Conservation (phyloP, 1,140 invertebrate species). For the Euura lappo region DNA sequence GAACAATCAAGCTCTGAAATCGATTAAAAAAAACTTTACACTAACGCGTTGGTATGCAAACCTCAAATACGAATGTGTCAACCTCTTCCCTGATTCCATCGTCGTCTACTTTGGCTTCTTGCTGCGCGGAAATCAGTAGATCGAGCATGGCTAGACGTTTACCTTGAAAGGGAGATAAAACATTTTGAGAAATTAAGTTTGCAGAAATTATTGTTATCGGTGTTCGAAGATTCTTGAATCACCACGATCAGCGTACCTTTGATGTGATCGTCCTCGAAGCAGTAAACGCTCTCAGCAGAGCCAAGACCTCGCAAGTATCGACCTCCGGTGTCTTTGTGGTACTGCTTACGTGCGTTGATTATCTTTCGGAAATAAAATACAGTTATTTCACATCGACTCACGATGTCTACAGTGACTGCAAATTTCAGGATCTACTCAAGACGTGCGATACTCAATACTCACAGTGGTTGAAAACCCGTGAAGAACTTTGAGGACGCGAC, state of each 20-base stretch:
- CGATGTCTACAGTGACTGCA: too few species aligned
- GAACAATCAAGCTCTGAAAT: too few species aligned
- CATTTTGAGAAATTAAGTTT: too few species aligned
- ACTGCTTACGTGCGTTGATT: conserved; percentile 39
- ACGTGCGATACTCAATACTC: conserved; percentile 50
- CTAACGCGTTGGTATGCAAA: conserved; percentile 34
- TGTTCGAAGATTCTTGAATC: too few species aligned
- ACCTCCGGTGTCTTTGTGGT: conserved; percentile 35
- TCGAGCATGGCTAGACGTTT: conserved; percentile 82
- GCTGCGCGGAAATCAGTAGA: conserved; percentile 69
- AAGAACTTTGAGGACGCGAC: conserved; percentile 66
- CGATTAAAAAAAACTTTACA: too few species aligned
- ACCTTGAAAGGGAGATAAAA: conserved; percentile 27
- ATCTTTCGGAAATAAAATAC: conserved; percentile 25
- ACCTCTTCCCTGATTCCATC: conserved; percentile 81
- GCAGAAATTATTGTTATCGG: too few species aligned
- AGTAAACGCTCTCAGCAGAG: neutral
- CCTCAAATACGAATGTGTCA: conserved; percentile 84
- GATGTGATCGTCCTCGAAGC: neutral
- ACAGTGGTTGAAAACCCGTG: conserved; percentile 73
- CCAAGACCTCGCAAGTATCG: conserved; percentile 18
- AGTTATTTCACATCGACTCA: too few species aligned
- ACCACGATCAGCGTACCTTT: too few species aligned
- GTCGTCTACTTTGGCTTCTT: conserved; percentile 61
- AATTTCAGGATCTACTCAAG: neutral